Conservation (phyloP, 2,888 invertebrate species). For the Syrista parreyssii region DNA sequence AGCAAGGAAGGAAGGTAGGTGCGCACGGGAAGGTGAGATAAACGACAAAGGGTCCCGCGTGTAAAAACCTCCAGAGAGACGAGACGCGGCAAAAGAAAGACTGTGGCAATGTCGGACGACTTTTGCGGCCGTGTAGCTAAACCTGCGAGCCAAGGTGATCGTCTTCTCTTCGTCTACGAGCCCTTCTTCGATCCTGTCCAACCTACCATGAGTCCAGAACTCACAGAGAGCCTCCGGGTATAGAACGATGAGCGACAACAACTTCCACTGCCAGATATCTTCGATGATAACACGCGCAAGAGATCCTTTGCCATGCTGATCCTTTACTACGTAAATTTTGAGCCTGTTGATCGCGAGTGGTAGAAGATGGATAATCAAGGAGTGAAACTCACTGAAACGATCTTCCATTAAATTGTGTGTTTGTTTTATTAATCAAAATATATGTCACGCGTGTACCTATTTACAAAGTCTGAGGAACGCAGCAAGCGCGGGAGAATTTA, state of each 20-base stretch:
- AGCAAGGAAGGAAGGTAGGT: slow-evolving; percentile 44
- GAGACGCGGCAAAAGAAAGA: slow-evolving; percentile 39
- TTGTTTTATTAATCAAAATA: slow-evolving; percentile 1
- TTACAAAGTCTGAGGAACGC: background rate
- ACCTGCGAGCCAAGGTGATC: slow-evolving; percentile 36
- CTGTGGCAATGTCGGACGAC: slow-evolving; percentile 32
- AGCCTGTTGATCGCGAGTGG: background rate
- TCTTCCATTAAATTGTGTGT: background rate
- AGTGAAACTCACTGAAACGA: background rate
- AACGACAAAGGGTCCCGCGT: slow-evolving; percentile 35
- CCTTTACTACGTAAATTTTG: background rate
- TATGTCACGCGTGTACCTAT: background rate
- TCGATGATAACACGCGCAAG: background rate
- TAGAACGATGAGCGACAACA: background rate
- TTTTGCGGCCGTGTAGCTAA: slow-evolving; percentile 23
- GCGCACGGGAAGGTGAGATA: slow-evolving; percentile 28
- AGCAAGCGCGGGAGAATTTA: background rate
- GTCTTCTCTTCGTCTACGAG: slow-evolving; percentile 32
- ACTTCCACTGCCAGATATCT: background rate
- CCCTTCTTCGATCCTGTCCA: slow-evolving; percentile 8
- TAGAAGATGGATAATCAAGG: background rate
- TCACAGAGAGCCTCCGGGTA: background rate
- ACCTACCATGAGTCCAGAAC: background rate
- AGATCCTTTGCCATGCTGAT: background rate
- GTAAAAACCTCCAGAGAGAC: slow-evolving; percentile 32